A percentile compares a stretch with the other conserved stretches of the same genome.
phyloP scores from a whole-genome alignment of 2,113 vertebrate species.

The Cyphomyrus discorhynchus region DNA sequence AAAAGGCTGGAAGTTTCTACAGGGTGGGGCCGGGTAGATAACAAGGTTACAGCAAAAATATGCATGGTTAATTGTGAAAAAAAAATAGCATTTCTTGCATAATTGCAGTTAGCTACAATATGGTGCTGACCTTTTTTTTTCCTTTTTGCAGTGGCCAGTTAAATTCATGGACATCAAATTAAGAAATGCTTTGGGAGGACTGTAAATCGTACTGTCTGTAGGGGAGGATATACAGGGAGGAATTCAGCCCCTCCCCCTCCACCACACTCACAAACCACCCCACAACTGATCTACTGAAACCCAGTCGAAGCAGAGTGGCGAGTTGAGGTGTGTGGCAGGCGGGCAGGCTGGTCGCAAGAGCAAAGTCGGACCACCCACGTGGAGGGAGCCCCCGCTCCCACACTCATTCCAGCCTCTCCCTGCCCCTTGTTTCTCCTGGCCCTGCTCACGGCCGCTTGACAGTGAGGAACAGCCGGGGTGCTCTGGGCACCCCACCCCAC shows the following conservation, averaged over 20 bases:
- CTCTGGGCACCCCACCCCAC: neutral
- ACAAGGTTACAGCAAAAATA: neutral
- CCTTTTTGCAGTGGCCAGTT: neutral
- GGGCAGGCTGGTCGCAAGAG: neutral
- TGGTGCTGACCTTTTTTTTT: neutral
- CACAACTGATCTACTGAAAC: neutral
- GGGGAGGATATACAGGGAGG: neutral
- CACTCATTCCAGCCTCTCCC: neutral
- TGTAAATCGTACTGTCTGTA: neutral
- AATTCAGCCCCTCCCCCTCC: neutral
- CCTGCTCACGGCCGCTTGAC: neutral
- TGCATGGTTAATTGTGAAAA: neutral
- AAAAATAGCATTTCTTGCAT: neutral
- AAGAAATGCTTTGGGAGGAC: neutral
- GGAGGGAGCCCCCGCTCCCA: neutral
- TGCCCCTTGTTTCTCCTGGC: constrained; percentile 5
- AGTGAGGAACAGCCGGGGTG: neutral
- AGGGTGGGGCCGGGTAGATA: neutral
- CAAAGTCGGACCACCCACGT: neutral
- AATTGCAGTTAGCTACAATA: neutral
- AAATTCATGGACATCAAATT: neutral
- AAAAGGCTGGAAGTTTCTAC: neutral
- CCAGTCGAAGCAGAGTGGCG: neutral
- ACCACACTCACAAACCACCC: neutral
- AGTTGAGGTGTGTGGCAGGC: no score